A percentile compares a stretch with the other conserved stretches of the same genome.
Evolutionary conservation across 2,888 invertebrate genomes (phyloP).

Genomic region (Parascotia fuliginaria): DNA sequence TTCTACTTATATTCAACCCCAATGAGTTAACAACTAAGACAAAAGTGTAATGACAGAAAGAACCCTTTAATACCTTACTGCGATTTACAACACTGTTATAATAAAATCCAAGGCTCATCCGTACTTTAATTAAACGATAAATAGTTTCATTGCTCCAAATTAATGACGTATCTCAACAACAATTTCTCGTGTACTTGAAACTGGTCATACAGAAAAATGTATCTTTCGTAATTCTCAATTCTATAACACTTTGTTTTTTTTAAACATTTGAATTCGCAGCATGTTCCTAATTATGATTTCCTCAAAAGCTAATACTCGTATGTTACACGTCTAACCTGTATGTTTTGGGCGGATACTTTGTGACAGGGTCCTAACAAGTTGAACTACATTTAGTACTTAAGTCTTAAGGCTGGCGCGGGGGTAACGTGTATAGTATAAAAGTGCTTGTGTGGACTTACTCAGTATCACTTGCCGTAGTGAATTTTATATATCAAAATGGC

Average conservation of each 20-base stretch:
- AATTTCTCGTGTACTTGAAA: not conserved
- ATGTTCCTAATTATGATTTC: slow-evolving; percentile 15
- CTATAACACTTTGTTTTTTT: slow-evolving; percentile 2
- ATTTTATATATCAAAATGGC: slow-evolving; percentile 79
- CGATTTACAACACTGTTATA: not conserved
- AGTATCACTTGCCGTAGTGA: slow-evolving; percentile 78
- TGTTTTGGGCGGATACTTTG: slow-evolving; percentile 41
- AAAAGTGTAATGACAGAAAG: not conserved
- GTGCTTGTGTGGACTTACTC: slow-evolving; percentile 60
- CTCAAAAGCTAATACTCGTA: slow-evolving; percentile 10
- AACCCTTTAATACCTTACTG: not conserved
- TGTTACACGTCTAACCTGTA: slow-evolving; percentile 27
- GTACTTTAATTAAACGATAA: not conserved
- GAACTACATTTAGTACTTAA: slow-evolving; percentile 51
- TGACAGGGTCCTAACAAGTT: slow-evolving; percentile 47
- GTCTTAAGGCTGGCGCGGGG: slow-evolving; percentile 59
- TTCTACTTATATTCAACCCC: too few relatives aligned
- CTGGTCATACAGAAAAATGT: not conserved
- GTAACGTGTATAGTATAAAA: slow-evolving; percentile 76
- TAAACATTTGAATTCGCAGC: slow-evolving; percentile 8
- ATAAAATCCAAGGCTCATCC: not conserved
- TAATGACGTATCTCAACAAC: not conserved
- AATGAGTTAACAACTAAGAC: not conserved
- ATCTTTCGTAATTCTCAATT: not conserved
- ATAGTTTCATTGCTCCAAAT: not conserved